phyloP scores from a whole-genome alignment of 2,888 invertebrate genomes.

The Polydrusus cervinus region DNA sequence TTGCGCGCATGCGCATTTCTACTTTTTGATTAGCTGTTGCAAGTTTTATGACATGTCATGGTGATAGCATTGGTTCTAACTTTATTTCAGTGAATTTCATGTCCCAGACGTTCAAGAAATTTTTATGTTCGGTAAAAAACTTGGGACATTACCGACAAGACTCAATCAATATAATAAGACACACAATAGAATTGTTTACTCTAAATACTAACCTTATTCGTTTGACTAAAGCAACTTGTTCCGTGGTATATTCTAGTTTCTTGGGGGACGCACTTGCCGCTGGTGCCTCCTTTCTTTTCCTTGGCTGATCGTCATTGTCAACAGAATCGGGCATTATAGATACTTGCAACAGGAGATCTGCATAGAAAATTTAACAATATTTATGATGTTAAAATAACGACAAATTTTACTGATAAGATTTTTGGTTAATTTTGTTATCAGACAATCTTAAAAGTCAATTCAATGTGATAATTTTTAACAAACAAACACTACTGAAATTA shows the following conservation, averaged over 20 bases:
- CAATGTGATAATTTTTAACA: not conserved
- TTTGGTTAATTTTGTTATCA: not conserved
- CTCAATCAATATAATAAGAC: not conserved
- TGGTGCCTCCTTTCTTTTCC: constrained; percentile 64
- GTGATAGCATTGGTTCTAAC: no score
- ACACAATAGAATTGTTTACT: not conserved
- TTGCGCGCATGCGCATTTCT: no score
- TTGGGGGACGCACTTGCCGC: constrained; percentile 65
- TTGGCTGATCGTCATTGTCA: constrained; percentile 66
- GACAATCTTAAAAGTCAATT: not conserved
- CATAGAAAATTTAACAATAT: constrained; percentile 44
- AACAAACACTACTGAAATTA: not conserved
- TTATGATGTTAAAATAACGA: not conserved
- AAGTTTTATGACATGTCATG: no score
- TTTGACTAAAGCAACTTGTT: constrained; percentile 81
- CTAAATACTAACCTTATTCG: constrained; percentile 74
- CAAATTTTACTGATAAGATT: not conserved
- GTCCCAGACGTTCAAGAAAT: no score
- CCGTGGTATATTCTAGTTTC: constrained; percentile 79
- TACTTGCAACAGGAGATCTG: constrained; percentile 71
- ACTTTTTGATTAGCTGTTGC: no score
- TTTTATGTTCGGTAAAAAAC: no score
- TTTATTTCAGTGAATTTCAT: no score
- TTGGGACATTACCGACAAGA: no score
- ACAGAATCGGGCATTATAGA: constrained; percentile 71